Base-by-base conservation (phyloP, 35 echinoderm and acorn worm species). In the Diadema setosum region DNA sequence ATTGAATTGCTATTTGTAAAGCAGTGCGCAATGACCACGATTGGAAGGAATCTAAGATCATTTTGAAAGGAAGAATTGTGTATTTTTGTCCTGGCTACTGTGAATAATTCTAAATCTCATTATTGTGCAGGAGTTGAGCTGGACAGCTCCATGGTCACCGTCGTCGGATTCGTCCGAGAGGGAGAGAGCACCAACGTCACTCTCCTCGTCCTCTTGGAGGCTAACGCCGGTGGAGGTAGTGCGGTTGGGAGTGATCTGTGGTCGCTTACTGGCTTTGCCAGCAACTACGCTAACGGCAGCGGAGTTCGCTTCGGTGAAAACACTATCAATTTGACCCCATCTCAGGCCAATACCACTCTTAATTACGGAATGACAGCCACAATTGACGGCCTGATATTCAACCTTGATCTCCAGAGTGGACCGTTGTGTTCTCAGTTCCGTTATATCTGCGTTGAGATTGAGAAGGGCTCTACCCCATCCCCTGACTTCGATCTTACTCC, bases 381-480 rank as follows among this genome's bases (percentile, higher is more conserved):
- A 0, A 45, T 97, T 31, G 75, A 14, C 24, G 39, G 24, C 6
- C 7, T 97, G 0, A 81, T 35, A 12, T 26, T 60, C 4, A 49
- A 32, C 15, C 29, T 85, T 35, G 56, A 93, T 83, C 74, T 97
- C 11, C 58, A 50, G 30, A 86, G n/a, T 24, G 45, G 40, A 25
- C 46, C 83, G 31, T 73, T 78, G 1, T 97, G 95, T 49, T 58
- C 61, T 27, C 18, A 86, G 52, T 59, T 74, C 16, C 75, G 58
- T 1, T 97, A 97, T 39, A 36, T 97, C 33, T 97, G 95, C 80
- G 83, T 67, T 3, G 73, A 86, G 58, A n/a, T 97, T 12, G 57
- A 88, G 84, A 93, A 90, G 63, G 95, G 95, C 12, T 67, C 43
- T 14, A 87, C 33, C 25, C 83, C 95, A 0, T 58, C 20, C 11